A percentile compares a stretch with the other conserved stretches of the same genome.
Conservation (phyloP, 2,113 vertebrate species). For the Thomomys bottae region DNA sequence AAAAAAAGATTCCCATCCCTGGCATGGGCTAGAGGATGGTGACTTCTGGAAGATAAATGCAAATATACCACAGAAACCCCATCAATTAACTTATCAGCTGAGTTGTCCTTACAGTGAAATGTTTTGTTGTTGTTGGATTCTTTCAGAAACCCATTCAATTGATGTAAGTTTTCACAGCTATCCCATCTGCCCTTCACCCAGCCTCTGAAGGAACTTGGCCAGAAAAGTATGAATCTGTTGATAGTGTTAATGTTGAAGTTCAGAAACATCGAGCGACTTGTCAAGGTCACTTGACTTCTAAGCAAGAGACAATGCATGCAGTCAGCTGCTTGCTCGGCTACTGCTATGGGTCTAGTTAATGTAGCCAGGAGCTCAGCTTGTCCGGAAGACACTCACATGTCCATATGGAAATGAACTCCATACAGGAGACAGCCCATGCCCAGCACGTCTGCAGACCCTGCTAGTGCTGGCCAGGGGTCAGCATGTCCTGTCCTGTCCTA, state of each 20-base stretch:
- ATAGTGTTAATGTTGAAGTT: not conserved
- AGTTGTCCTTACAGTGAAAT: not conserved
- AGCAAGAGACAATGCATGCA: fast-evolving
- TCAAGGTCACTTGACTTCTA: not conserved
- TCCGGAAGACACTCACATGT: fast-evolving
- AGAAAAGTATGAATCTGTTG: not conserved
- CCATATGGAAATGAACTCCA: not conserved
- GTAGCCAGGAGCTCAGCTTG: not conserved
- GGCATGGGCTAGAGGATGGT: not conserved
- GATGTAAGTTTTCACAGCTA: not conserved
- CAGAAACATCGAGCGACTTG: not conserved
- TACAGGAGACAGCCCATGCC: not conserved
- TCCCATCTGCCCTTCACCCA: not conserved
- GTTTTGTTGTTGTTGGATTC: no score
- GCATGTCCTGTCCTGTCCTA: not conserved
- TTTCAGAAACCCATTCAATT: not conserved
- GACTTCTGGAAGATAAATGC: not conserved
- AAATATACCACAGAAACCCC: not conserved
- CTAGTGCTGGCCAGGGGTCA: not conserved
- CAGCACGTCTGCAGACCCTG: fast-evolving
- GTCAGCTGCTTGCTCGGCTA: not conserved
- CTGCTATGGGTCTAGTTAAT: no score
- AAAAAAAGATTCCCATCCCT: no score
- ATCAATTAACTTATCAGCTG: not conserved
- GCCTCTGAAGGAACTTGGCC: not conserved